A percentile compares a stretch with the other conserved stretches of the same genome.
These are phyloP conservation scores for Pedicia rivosa DNA, from an alignment of 2,888 invertebrate species.

Conservation along the genomic window DNA sequence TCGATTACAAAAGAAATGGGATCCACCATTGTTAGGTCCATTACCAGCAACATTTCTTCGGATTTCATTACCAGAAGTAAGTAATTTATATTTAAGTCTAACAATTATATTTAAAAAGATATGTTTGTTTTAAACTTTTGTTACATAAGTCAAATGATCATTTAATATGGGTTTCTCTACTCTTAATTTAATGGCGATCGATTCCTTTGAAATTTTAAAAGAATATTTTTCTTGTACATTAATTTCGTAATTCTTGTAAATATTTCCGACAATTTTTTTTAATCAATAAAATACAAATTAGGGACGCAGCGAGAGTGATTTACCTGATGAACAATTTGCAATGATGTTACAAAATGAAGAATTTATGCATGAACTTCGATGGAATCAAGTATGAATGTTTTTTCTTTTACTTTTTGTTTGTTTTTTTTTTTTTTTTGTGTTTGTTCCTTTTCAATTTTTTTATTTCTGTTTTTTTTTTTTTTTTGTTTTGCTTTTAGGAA, in stretches of 20 bases:
- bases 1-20: constrained; percentile 40
- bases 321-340: constrained; percentile 77
- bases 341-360: constrained; percentile 80
- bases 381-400: constrained; percentile 47
- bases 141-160: too few species aligned
- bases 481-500: too few species aligned
- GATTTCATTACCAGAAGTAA: constrained; percentile 29
- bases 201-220: too few species aligned
- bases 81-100: not conserved
- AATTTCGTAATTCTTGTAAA: not conserved
- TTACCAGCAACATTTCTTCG: constrained; percentile 67
- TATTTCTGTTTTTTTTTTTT: too few species aligned
- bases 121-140: too few species aligned
- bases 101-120: not conserved
- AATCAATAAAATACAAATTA: too few species aligned
- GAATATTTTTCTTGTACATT: too few species aligned
- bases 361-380: constrained; percentile 69
- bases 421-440: too few species aligned
- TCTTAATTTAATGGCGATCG: not conserved
- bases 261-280: not conserved
- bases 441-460: too few species aligned
- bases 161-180: too few species aligned
- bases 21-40: constrained; percentile 60
- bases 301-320: constrained; percentile 35
- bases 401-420: not conserved